phyloP scores from a whole-genome alignment of 2,797 vertebrate genomes.

The Rhinella marina region DNA sequence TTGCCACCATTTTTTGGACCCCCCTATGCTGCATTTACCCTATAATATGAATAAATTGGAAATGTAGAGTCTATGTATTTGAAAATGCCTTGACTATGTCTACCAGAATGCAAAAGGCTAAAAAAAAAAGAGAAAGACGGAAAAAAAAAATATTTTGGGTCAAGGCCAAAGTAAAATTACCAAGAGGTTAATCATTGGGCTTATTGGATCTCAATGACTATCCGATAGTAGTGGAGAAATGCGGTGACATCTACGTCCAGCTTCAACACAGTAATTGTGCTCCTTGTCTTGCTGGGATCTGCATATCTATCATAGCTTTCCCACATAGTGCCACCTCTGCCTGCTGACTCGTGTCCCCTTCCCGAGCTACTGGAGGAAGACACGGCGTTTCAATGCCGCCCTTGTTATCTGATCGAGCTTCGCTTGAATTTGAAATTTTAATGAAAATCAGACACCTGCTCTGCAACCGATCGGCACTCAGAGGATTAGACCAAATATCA shows the following conservation, averaged over 20 bases:
- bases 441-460: constrained; percentile 94
- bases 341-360: constrained; percentile 69
- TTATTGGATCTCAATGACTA: background rate
- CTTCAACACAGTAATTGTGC: background rate
- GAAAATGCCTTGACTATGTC: too few relatives aligned
- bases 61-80: too few relatives aligned
- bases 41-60: too few relatives aligned
- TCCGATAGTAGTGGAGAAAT: background rate
- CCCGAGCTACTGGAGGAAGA: constrained; percentile 69
- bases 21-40: too few relatives aligned
- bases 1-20: too few relatives aligned
- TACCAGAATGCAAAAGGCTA: too few relatives aligned
- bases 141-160: too few relatives aligned
- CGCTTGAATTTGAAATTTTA: constrained; percentile 89
- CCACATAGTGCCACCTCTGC: constrained; percentile 48
- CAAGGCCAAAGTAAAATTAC: background rate
- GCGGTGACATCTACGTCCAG: background rate
- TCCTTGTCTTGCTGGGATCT: background rate
- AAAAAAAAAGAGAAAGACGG: too few relatives aligned
- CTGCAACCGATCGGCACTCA: constrained; percentile 81
- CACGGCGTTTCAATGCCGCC: constrained; percentile 75
- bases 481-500: constrained; percentile 72
- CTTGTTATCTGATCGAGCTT: constrained; percentile 87
- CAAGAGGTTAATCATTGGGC: background rate
- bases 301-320: constrained; percentile 32